phyloP scores from a whole-genome alignment of 1,140 invertebrate genomes.

The Pogonognathellus flavescens region DNA sequence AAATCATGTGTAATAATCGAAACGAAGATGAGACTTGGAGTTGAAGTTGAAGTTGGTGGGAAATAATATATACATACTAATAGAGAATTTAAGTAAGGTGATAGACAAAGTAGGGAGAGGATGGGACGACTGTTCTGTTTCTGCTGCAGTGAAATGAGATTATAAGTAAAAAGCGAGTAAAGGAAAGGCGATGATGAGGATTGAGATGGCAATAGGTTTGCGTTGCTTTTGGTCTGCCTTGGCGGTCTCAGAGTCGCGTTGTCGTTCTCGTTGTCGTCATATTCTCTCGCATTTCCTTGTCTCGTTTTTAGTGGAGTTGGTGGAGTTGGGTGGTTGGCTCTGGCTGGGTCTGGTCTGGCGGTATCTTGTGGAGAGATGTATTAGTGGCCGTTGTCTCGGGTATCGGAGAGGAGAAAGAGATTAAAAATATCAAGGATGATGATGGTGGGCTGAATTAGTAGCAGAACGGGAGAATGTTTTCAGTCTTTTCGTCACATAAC shows the following conservation, averaged over 20 bases:
- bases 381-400: conserved; percentile 41
- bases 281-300: no score
- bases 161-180: conserved; percentile 50
- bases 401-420: conserved; percentile 56
- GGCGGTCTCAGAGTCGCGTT: neutral
- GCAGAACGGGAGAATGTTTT: conserved; percentile 46
- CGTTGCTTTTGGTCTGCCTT: conserved; percentile 15
- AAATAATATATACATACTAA: conserved; percentile 19
- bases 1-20: conserved; percentile 50
- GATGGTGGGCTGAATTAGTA: conserved; percentile 50
- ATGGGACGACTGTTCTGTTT: conserved; percentile 11
- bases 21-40: conserved; percentile 18
- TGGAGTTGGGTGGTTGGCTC: neutral
- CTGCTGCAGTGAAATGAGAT: conserved; percentile 38
- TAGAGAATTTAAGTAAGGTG: conserved; percentile 30
- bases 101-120: conserved; percentile 44
- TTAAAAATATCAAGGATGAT: conserved; percentile 61
- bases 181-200: conserved; percentile 49
- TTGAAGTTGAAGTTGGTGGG: neutral
- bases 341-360: conserved; percentile 13
- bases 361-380: conserved; percentile 49
- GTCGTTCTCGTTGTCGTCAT: no score
- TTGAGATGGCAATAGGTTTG: conserved; percentile 46
- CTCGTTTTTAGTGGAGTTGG: neutral
- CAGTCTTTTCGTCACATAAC: conserved; percentile 52